Base-by-base conservation (phyloP, 2,888 invertebrate species). In the Altica lythri region DNA sequence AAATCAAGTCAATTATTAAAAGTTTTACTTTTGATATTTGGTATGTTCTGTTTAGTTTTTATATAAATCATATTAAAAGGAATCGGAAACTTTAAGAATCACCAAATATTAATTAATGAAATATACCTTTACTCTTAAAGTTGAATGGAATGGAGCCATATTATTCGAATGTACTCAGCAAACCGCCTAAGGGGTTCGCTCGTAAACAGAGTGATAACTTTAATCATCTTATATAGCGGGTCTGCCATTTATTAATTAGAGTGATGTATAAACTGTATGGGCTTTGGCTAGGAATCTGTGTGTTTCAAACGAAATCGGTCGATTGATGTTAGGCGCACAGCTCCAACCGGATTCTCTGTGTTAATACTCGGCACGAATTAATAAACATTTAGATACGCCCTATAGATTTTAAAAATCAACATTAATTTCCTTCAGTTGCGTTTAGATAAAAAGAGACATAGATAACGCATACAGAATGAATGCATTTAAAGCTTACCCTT, bases 241-340 rank as follows among this genome's bases (percentile, higher is more conserved):
- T 66, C 68, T 67, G 70, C 72, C 70, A 73, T 74, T 75, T 75
- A 74, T 74, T 75, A 75, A 75, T 75, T 75, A 75, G 72, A 72
- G 69, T 74, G 73, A 74, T 75, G 73, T 73, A 72, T 70, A 69
- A 68, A 71, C 64, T 68, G 66, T 68, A 69, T 68, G 66, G 67
- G 68, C 68, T 62, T 64, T 68, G 66, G 66, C 63, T 67, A 66
- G 68, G 65, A 68, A 67, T 61, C 66, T 68, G 63, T 61, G 58
- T 68, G 63, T 68, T 70, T 66, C 69, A 68, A 70, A 68, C 69
- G 67, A 68, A 69, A 67, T 53, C 61, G 57, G 61, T 60, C 68
- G 68, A 71, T 69, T 71, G 70, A 71, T 69, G 69, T 66, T 67
- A 62, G 61, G 62, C 64, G 63, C 22, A 32, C 40, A 37, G 40